phyloP scores from a whole-genome alignment of 2,113 vertebrate species.

The Arothron firmamentum region DNA sequence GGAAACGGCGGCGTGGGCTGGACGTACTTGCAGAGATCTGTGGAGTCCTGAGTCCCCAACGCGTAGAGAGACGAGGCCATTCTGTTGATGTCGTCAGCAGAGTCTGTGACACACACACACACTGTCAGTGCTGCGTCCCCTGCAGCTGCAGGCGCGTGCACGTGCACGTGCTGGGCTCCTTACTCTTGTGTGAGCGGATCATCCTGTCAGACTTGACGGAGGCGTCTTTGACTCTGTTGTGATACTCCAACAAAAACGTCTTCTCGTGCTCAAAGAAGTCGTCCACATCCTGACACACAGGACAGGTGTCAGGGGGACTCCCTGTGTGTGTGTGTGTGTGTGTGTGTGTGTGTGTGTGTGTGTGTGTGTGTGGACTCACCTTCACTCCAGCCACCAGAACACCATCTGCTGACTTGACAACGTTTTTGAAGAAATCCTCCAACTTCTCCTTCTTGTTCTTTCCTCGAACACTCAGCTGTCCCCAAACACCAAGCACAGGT shows the following conservation, averaged over 20 bases:
- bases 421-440: conserved; percentile 98
- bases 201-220: conserved; percentile 95
- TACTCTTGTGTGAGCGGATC: conserved; percentile 99
- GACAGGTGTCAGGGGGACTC: not conserved
- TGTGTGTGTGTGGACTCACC: conserved; percentile 68
- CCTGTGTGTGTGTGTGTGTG: not conserved
- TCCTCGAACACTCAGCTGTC: conserved; percentile 93
- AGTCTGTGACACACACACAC: conserved; percentile 71
- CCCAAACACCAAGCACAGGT: conserved; percentile 4
- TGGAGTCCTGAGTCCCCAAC: conserved; percentile 95
- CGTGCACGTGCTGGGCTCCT: conserved; percentile 35
- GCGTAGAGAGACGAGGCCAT: conserved; percentile 93
- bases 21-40: conserved; percentile 96
- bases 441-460: conserved; percentile 99
- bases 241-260: conserved; percentile 97
- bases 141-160: too few relatives aligned
- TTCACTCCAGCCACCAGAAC: conserved; percentile 98
- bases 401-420: conserved; percentile 97
- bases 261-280: conserved; percentile 99
- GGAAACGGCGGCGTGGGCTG: not conserved
- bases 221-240: conserved; percentile 95
- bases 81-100: conserved; percentile 97
- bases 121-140: too few relatives aligned
- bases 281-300: conserved; percentile 87
- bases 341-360: not conserved